Base-by-base conservation (phyloP, 2,797 vertebrate species). In the Falco berigora region DNA sequence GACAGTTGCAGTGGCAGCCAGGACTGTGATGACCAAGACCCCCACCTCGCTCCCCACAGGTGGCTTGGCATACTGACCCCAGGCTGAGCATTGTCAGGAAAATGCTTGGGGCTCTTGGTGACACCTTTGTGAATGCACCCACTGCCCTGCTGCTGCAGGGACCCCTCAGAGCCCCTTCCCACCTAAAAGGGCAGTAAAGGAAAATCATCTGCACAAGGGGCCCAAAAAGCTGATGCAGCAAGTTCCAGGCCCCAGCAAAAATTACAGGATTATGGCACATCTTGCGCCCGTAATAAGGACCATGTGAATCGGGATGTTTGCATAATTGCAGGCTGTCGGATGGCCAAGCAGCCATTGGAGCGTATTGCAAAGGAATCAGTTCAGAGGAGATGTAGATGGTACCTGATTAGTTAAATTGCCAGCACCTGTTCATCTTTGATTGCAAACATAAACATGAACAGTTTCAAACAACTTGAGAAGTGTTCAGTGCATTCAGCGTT, bases 361-460 rank as follows among this genome's bases (percentile, higher is more conserved):
- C 21, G 1, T n/a, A 16, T 14, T 28, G 86, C 77, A 64, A 36
- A 88, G 84, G 27, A 59, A 59, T 8, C 25, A 38, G 18, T 32
- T 63, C 80, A 16, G 95, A 75, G 88, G 61, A 34, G 67, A 66
- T 9, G 4, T 17, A 23, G 78, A 87, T 72, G 80, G 75, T 71
- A 84, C 95, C 94, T 91, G 95, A 92, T 97, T 92, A 95, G 96
- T 53, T 86, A 74, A 96, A 97, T 97, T 91, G 94, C 92, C 96
- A 94, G 86, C 94, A 97, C 95, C 95, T 97, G 97, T 84, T 94
- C 77, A 9, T 47, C 94, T 94, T 36, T 95, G 89, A 92, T 66
- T 91, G 91, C 95, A 82, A 92, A 96, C 87, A 73, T 96, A 96
- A 97, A 97, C 95, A 93, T 1, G 22, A 62, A 63, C 28, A 6